A percentile compares a stretch with the other conserved stretches of the same genome.
Conservation (phyloP, 1,140 invertebrate genomes). For the Chionoecetes opilio region DNA sequence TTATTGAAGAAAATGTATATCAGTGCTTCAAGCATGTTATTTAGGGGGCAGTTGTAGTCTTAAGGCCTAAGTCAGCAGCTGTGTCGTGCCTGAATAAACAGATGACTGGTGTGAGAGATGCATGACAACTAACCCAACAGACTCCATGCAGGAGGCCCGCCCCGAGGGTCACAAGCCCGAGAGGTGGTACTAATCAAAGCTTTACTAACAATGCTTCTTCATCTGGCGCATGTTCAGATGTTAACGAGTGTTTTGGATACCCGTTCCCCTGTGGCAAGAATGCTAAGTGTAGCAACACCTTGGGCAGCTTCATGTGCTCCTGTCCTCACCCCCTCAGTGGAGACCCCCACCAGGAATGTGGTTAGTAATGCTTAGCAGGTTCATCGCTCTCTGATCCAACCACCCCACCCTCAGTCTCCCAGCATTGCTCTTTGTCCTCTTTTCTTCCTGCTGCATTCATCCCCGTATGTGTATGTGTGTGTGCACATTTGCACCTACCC, state of each 20-base stretch:
- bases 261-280: constrained; percentile 83
- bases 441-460: too few relatives aligned
- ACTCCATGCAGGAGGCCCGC: neutral
- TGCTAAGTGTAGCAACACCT: constrained; percentile 84
- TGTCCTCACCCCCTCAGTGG: constrained; percentile 85
- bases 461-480: too few relatives aligned
- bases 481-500: too few relatives aligned
- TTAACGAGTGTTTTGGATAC: constrained; percentile 87
- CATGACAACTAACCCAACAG: neutral
- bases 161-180: too few relatives aligned
- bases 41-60: too few relatives aligned
- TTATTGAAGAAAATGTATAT: too few relatives aligned
- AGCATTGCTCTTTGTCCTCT: too few relatives aligned
- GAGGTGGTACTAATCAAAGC: neutral
- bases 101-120: neutral
- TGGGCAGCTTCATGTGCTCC: constrained; percentile 83
- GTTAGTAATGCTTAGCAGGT: constrained; percentile 58
- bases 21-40: too few relatives aligned
- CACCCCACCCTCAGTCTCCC: neutral
- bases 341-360: constrained; percentile 85
- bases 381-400: too few relatives aligned
- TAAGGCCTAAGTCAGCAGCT: neutral
- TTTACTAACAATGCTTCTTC: constrained; percentile 45
- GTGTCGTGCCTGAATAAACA: neutral
- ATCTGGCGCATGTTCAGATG: constrained; percentile 85